Evolutionary conservation across 2,113 vertebrate genomes (phyloP).

Genomic region (Gila orcuttii): DNA sequence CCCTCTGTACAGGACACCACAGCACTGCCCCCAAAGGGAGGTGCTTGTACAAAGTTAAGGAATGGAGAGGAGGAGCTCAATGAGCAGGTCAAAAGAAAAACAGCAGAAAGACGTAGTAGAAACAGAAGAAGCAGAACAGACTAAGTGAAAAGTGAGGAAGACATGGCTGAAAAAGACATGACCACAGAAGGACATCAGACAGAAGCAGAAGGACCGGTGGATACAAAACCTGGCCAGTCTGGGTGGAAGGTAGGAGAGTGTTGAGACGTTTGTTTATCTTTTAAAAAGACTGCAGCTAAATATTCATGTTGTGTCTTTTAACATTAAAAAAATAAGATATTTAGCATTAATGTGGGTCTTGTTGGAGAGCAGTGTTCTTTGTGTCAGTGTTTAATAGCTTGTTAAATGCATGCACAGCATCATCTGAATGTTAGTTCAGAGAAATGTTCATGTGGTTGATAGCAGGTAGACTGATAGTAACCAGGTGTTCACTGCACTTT

Average conservation of each 20-base stretch:
- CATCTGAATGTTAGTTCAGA: not conserved
- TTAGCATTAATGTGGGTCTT: not conserved
- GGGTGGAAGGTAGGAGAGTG: conserved; percentile 30
- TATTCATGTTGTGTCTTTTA: not conserved
- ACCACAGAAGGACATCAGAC: conserved; percentile 9
- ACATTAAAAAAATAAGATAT: not conserved
- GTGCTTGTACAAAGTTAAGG: conserved; percentile 5
- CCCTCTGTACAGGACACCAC: not conserved
- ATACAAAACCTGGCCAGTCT: not conserved
- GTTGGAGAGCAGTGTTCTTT: not conserved
- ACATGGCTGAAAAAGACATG: conserved; percentile 6
- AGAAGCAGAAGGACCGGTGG: not conserved
- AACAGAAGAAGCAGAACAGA: not conserved
- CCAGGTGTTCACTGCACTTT: not conserved
- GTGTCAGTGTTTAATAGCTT: not conserved
- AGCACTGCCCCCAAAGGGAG: conserved; percentile 17
- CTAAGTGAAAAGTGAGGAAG: not conserved
- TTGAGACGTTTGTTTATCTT: not conserved
- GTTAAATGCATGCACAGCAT: not conserved
- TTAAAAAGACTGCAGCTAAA: not conserved
- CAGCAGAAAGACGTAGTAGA: not conserved
- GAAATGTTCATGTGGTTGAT: not conserved
- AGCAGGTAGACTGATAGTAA: not conserved
- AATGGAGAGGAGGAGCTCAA: not conserved
- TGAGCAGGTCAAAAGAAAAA: not conserved